These are phyloP conservation scores for Diaprepes abbreviatus DNA, from an alignment of 2,888 invertebrate species.

Conservation along the genomic window DNA sequence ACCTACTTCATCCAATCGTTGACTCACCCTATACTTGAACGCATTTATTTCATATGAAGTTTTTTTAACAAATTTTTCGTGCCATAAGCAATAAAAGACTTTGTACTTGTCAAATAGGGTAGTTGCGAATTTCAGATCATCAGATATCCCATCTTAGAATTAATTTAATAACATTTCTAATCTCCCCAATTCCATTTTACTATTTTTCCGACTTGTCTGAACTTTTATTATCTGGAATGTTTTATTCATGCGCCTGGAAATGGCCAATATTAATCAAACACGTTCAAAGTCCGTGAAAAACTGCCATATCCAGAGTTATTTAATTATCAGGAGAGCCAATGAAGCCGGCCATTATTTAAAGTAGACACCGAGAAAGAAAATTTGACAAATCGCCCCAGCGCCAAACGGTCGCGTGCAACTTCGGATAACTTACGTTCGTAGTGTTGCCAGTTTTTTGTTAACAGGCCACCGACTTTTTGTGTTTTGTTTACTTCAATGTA, in stretches of 20 bases:
- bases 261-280: slow-evolving; percentile 46
- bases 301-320: slow-evolving; percentile 49
- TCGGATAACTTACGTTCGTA: slow-evolving; percentile 11
- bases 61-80: too few species aligned
- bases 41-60: too few species aligned
- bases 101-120: too few species aligned
- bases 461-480: too few species aligned
- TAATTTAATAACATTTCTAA: too few species aligned
- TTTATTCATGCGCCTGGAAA: slow-evolving; percentile 45
- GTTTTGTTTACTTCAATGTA: too few species aligned
- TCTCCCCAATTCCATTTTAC: not conserved
- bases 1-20: too few species aligned
- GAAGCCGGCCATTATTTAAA: slow-evolving; percentile 49
- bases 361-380: slow-evolving; percentile 43
- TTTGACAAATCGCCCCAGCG: slow-evolving; percentile 45
- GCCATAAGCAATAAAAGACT: too few species aligned
- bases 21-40: too few species aligned
- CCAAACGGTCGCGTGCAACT: slow-evolving; percentile 35
- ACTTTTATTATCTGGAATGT: slow-evolving; percentile 38
- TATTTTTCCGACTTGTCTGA: slow-evolving; percentile 5
- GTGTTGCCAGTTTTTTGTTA: too few species aligned
- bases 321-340: slow-evolving; percentile 49
- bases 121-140: too few species aligned
- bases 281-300: slow-evolving; percentile 43
- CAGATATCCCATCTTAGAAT: too few species aligned